Base-by-base conservation (phyloP, 1,140 invertebrate genomes). In the Fopius arisanus region DNA sequence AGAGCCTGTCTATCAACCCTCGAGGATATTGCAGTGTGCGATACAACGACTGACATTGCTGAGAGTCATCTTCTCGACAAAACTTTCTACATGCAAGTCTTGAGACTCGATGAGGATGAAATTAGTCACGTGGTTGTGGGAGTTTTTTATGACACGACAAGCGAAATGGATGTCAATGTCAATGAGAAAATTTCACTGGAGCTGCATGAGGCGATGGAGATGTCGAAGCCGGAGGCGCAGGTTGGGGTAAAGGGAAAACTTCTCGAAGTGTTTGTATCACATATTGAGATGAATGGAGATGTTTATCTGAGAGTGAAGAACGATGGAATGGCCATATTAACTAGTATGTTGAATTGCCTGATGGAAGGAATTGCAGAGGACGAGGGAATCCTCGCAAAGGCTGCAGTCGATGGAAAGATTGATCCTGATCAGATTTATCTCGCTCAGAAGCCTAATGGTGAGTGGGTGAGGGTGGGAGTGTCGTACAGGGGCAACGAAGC, bases 1-100 rank as follows among this genome's bases (percentile, higher is more conserved):
- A 84, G 90, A 70, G 88, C 92, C 76, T 88, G 89, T 23, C 79
- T 93, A 69, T 86, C 87, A 41, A 91, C 90, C 43, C 83, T 92
- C 2, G 92, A 92, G 82, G 90, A 90, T 54, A 87, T 90, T 71
- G 80, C 80, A 14, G 84, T 88, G 69, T 83, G 74, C 14, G 51
- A 69, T 0, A 75, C 77, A 6, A 66, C 78, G 0, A 43, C 79
- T 1, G 3, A 19, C 0, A 54, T 78, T 0, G 67, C 84, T 1
- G 81, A 85, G 59, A 80, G 81, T 23, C 16, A 80, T 4, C 12
- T 84, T 0, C 19, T 75, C 0, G 82, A 80, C 7, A 73, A 19
- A 6, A 16, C 67, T 10, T 77, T 78, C 10, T 78, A 75, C 6
- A 70, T 78, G 0, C 67, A 77, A 33, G 75, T 82, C 14, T 6